Base-by-base conservation (phyloP, 35 echinoderm and acorn worm species). In the Strongylocentrotus purpuratus region DNA sequence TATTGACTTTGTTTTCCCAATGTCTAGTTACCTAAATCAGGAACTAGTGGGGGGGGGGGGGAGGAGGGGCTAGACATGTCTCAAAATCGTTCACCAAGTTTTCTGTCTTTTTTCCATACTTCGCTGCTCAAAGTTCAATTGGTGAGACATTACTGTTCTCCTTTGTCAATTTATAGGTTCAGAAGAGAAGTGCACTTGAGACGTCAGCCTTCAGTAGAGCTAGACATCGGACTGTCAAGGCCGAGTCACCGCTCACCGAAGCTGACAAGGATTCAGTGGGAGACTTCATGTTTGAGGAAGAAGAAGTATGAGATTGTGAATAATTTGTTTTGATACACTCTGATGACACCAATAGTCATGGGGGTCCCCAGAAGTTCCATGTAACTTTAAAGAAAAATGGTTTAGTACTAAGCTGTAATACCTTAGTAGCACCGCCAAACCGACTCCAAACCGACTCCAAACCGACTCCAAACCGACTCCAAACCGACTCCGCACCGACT, bases 231-330 rank as follows among this genome's bases (percentile, higher is more conserved):
- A 95, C 78, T 60, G 94, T 87, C 31, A 97, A 96, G 46, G 61
- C 89, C 47, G 97, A 98, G 33, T 96, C 95, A 25, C 89, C 96
- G 20, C 94, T 98, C 90, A 95, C 90, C 12, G 97, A 98, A 52
- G 96, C 96, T 11, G 97, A 98, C 58, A 98, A 96, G 60, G 94
- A 98, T 65, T 96, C 97, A 25, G 71, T 98, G 11, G 88, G 96
- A 86, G 96, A 96, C 9, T 94, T 96, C 35, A 94, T 93, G 11
- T 95, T 97, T 86, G 96, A 96, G 61, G 96, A 96, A 95, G 97
- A 98, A 25, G 97, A 97, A 87, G 96, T 96, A 18, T 2, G 95
- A 32, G 0, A 78, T 8, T 7, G 65, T 78, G 65, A 78, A 28
- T 28, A 0, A 25, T 71, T 70, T 70, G 25, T 70, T 70, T 78